Conservation (phyloP, 1,140 invertebrate genomes). For the Rhopalosiphum padi region DNA sequence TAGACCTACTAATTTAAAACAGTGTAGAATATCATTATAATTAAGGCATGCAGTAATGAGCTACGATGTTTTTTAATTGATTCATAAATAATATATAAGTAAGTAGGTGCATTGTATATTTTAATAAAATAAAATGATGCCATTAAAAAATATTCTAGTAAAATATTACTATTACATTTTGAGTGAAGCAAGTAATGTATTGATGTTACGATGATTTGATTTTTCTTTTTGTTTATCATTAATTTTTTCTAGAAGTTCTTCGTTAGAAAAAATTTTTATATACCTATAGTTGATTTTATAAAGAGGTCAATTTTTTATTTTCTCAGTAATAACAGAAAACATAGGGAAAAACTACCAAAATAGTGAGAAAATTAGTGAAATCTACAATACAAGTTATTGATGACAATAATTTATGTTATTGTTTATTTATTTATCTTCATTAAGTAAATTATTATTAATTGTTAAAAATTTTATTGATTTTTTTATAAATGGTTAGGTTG, state of each 20-base stretch:
- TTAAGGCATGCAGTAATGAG: not conserved
- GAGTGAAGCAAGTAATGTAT: not conserved
- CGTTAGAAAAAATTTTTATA: not conserved
- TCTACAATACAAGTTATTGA: not conserved
- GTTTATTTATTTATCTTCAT: too few relatives aligned
- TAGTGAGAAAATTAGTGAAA: not conserved
- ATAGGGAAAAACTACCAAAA: too few relatives aligned
- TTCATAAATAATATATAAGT: not conserved
- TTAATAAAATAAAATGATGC: not conserved
- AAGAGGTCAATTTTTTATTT: not conserved
- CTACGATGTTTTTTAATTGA: not conserved
- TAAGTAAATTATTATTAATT: not conserved
- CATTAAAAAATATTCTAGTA: not conserved
- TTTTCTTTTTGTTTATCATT: not conserved
- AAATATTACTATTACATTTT: not conserved
- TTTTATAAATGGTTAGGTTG: not conserved
- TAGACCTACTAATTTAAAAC: not conserved
- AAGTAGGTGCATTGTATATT: not conserved
- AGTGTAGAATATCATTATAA: not conserved
- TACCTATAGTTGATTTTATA: not conserved
- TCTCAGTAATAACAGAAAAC: not conserved
- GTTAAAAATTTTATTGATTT: not conserved
- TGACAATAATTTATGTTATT: not conserved
- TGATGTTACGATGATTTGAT: not conserved
- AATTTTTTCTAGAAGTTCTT: not conserved